Percentiles rank a stretch among this genome's conserved stretches.
Conservation (phyloP, 2,113 vertebrate species). For the Zootoca vivipara region DNA sequence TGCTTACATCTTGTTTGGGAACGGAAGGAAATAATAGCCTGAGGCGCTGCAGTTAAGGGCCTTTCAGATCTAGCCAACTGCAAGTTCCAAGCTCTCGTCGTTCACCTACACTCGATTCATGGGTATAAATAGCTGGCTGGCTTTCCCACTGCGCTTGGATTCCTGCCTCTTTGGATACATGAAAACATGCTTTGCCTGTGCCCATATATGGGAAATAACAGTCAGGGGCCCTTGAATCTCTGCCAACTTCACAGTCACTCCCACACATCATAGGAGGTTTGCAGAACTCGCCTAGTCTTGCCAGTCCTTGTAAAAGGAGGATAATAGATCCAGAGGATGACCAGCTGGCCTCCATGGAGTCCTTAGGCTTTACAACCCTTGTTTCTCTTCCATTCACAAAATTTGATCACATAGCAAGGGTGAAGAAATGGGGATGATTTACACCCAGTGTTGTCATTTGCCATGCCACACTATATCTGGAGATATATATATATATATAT, state of each 20-base stretch:
- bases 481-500: background rate
- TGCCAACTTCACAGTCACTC: background rate
- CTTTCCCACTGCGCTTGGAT: conserved; percentile 20
- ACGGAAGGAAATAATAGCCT: conserved; percentile 17
- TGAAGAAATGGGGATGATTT: background rate
- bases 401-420: background rate
- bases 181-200: background rate
- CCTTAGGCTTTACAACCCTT: conserved; percentile 12
- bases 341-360: conserved; percentile 10
- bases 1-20: conserved; percentile 13
- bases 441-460: background rate
- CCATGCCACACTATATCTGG: background rate
- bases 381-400: conserved; percentile 2
- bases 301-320: background rate
- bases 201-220: background rate
- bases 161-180: conserved; percentile 17
- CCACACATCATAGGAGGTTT: background rate
- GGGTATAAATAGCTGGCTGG: conserved; percentile 12
- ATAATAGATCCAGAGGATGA: background rate
- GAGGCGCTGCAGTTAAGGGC: background rate
- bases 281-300: background rate
- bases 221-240: background rate
- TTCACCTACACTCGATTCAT: background rate
- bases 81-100: accelerated
- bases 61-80: background rate